These are phyloP conservation scores for Miniopterus natalensis DNA, from an alignment of 2,113 vertebrate genomes.

Conservation along the genomic window DNA sequence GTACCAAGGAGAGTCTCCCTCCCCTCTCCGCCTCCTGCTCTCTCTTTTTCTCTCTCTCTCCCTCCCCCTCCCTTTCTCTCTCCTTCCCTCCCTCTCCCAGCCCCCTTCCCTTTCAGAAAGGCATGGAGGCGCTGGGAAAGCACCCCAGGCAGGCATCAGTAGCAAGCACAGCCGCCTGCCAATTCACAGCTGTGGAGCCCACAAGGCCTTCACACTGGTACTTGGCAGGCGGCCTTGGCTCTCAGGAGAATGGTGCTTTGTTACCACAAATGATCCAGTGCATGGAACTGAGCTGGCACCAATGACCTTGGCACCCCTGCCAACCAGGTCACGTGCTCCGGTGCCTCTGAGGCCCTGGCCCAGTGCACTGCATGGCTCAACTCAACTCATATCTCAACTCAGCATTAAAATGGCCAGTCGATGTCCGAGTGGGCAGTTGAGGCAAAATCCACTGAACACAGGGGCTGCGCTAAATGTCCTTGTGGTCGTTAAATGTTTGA, in stretches of 20 bases:
- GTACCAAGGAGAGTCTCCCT: not conserved
- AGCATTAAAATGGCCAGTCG: not conserved
- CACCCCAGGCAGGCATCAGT: not conserved
- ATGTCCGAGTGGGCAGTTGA: not conserved
- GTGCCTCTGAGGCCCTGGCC: not conserved
- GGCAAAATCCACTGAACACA: not conserved
- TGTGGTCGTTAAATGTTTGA: not conserved
- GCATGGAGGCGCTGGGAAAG: not conserved
- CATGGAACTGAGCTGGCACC: not conserved
- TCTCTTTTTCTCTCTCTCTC: too few relatives aligned
- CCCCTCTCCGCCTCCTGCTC: too few relatives aligned
- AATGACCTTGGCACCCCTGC: not conserved
- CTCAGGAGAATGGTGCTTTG: slow-evolving; percentile 54
- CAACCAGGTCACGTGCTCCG: not conserved
- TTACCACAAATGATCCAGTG: not conserved
- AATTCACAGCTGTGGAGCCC: not conserved
- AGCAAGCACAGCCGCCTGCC: not conserved
- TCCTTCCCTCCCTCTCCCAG: not conserved
- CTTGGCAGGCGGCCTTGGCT: not conserved
- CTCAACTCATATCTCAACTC: too few relatives aligned
- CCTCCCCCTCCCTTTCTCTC: accelerated
- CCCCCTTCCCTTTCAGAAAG: not conserved
- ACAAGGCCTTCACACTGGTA: not conserved
- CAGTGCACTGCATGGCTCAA: too few relatives aligned
- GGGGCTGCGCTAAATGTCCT: not conserved